A percentile compares a stretch with the other conserved stretches of the same genome.
These are phyloP conservation scores for Enoplosus armatus DNA, from an alignment of 2,797 vertebrate species.

Conservation along the genomic window DNA sequence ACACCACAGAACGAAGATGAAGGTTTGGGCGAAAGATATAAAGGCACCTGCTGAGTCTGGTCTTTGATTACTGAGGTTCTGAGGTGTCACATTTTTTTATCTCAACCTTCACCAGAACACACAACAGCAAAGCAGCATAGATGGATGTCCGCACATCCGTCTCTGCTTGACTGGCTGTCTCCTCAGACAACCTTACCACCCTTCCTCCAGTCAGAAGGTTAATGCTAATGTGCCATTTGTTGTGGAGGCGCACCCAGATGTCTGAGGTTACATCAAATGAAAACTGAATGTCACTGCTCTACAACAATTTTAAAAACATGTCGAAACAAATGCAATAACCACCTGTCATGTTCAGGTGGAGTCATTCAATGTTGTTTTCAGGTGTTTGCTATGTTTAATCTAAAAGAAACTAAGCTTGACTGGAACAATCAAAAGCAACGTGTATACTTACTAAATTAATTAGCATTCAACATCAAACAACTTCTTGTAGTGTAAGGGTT, in stretches of 20 bases:
- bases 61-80: conserved; percentile 24
- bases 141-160: conserved; percentile 14
- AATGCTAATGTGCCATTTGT: conserved; percentile 8
- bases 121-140: conserved; percentile 7
- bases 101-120: neutral
- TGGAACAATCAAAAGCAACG: neutral
- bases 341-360: neutral
- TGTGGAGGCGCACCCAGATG: neutral
- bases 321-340: neutral
- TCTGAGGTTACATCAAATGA: neutral
- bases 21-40: conserved; percentile 7
- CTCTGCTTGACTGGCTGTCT: conserved; percentile 8
- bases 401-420: neutral
- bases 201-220: conserved; percentile 1
- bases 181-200: neutral
- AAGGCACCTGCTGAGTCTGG: conserved; percentile 22
- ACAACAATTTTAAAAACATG: neutral
- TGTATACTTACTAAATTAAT: neutral
- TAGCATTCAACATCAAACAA: neutral
- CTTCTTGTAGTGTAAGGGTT: neutral
- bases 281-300: neutral
- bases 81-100: neutral
- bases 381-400: neutral
- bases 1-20: conserved; percentile 24
- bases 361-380: neutral